A percentile compares a stretch with the other conserved stretches of the same genome.
Evolutionary conservation across 2,888 invertebrate species (phyloP).

Genomic region (Minunthozetes semirufus): DNA sequence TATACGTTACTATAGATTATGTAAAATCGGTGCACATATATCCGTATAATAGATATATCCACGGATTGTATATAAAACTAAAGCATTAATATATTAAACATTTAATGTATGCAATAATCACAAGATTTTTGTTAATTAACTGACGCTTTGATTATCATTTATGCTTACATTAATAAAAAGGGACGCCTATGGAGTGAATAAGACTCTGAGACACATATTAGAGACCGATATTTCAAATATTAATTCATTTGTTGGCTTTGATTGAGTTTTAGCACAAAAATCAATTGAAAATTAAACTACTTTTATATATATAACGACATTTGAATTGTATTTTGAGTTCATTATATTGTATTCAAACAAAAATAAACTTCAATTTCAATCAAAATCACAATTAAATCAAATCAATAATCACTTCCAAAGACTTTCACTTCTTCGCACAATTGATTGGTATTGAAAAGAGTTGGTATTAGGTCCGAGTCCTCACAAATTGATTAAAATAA

Average conservation of each 20-base stretch:
- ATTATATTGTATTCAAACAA: too few species aligned
- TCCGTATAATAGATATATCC: background rate
- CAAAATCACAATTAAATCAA: too few species aligned
- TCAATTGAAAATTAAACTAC: too few species aligned
- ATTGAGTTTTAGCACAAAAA: too few species aligned
- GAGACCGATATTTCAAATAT: background rate
- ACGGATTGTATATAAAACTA: background rate
- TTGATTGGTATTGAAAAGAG: too few species aligned
- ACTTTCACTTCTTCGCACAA: too few species aligned
- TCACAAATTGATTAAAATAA: too few species aligned
- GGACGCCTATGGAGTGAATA: background rate
- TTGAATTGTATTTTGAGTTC: too few species aligned
- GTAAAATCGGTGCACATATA: background rate
- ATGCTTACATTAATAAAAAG: constrained; percentile 25
- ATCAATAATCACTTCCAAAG: too few species aligned
- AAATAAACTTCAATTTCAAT: too few species aligned
- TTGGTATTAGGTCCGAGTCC: too few species aligned
- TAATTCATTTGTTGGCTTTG: background rate
- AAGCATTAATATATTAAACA: background rate
- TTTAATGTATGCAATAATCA: constrained; percentile 5
- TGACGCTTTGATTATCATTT: background rate
- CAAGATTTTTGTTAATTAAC: constrained; percentile 22
- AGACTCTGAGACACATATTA: background rate
- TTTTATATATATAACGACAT: too few species aligned
- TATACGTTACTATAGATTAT: background rate